phyloP scores from a whole-genome alignment of 2,797 vertebrate genomes.

The Myotis pilosus region DNA sequence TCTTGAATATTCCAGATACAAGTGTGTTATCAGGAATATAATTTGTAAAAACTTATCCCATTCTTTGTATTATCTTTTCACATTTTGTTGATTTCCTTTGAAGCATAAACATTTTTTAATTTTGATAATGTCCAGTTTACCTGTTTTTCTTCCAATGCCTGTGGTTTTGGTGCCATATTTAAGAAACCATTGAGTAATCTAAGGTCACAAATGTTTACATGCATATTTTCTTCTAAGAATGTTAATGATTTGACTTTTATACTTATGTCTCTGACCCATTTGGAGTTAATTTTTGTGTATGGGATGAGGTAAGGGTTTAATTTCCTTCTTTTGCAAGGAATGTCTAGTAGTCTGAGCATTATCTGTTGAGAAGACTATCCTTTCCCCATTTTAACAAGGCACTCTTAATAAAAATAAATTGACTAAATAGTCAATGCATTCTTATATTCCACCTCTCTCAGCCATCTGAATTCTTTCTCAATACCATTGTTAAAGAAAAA shows the following conservation, averaged over 20 bases:
- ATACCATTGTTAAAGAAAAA: neutral
- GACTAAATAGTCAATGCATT: neutral
- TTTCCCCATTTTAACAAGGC: no score
- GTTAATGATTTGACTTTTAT: neutral
- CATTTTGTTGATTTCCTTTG: no score
- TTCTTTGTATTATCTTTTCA: no score
- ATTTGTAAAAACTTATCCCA: no score
- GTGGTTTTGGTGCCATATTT: neutral
- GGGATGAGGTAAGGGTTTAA: neutral
- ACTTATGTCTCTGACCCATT: neutral
- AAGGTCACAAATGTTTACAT: neutral
- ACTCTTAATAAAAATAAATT: no score
- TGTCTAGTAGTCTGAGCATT: no score
- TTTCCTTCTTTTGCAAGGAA: neutral
- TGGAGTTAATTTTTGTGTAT: neutral
- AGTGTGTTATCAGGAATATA: no score
- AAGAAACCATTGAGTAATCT: neutral
- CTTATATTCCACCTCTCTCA: neutral
- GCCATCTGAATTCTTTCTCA: neutral
- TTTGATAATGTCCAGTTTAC: neutral
- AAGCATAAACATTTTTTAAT: no score
- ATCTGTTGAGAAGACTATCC: no score
- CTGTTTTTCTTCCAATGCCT: neutral
- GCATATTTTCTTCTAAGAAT: neutral
- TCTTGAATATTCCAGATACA: no score